Evolutionary conservation across 2,113 vertebrate genomes (phyloP).

Genomic region (Dicaeum eximium): DNA sequence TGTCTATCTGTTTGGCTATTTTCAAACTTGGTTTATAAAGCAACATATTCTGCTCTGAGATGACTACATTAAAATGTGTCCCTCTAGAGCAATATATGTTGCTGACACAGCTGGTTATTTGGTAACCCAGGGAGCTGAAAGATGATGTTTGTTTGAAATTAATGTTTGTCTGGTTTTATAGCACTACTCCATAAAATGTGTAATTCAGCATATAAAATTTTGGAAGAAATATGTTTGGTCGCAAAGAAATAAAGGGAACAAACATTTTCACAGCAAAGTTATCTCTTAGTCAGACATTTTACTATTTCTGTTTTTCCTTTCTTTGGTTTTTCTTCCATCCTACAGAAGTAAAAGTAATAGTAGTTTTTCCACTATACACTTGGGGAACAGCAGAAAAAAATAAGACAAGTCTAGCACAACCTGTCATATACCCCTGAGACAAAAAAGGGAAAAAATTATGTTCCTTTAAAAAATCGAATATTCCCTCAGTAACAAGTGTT

Average conservation of each 20-base stretch:
- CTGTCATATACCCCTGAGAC: neutral
- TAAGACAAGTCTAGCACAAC: neutral
- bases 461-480: neutral
- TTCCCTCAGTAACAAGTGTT: neutral
- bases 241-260: neutral
- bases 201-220: neutral
- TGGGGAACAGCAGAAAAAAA: neutral
- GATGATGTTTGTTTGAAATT: neutral
- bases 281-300: neutral
- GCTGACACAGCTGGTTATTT: constrained; percentile 19
- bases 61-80: neutral
- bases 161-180: constrained; percentile 24
- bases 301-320: neutral
- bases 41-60: neutral
- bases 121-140: neutral
- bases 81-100: neutral
- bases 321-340: neutral
- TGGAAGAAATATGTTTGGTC: neutral
- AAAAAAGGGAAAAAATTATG: neutral
- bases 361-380: neutral
- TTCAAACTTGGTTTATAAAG: neutral
- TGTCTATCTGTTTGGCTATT: neutral
- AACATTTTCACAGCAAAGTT: neutral
- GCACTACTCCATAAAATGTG: neutral
- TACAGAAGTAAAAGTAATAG: neutral